Conservation (phyloP, 2,113 vertebrate species). For the Pycnonotus jocosus region DNA sequence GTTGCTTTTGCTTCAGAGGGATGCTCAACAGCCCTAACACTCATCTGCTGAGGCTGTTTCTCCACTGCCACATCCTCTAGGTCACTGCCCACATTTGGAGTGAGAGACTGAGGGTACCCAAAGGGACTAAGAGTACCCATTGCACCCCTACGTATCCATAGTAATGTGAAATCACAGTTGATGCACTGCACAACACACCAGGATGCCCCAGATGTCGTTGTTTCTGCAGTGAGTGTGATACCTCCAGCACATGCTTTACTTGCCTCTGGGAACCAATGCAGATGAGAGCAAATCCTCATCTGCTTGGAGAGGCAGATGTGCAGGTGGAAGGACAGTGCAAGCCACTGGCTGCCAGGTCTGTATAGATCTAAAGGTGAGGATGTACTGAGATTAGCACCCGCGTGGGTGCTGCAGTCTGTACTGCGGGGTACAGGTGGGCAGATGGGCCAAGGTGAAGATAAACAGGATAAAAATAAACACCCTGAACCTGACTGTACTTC, state of each 20-base stretch:
- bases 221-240: neutral
- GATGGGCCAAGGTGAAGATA: neutral
- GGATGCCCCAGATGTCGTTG: rapidly evolving
- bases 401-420: neutral
- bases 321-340: neutral
- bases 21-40: neutral
- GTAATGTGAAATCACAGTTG: neutral
- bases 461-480: neutral
- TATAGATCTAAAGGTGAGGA: neutral
- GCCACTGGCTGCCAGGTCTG: neutral
- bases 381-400: neutral
- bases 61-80: neutral
- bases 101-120: neutral
- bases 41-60: rapidly evolving
- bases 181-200: neutral
- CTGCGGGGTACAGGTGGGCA: neutral
- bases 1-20: neutral
- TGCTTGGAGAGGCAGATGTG: neutral
- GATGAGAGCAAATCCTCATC: neutral
- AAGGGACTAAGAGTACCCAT: neutral
- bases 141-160: neutral
- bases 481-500: neutral
- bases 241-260: neutral
- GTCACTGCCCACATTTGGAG: neutral
- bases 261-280: neutral